Conservation (phyloP, 2,113 vertebrate species). For the Salvelinus alpinus region DNA sequence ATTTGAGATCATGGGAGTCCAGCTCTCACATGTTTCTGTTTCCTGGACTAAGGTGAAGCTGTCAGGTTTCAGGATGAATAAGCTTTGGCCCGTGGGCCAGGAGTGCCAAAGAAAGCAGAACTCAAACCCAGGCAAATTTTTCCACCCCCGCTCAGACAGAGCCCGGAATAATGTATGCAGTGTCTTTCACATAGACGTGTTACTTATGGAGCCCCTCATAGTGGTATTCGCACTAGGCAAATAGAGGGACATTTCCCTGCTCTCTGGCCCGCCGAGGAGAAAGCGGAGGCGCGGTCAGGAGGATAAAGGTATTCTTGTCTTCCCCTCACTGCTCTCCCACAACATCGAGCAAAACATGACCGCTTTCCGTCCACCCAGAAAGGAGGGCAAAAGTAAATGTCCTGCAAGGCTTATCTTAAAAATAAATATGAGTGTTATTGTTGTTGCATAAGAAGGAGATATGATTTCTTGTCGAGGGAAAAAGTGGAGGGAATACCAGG, state of each 20-base stretch:
- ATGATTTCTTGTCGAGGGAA: constrained; percentile 35
- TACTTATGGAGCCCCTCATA: constrained; percentile 45
- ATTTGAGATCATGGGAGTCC: constrained; percentile 27
- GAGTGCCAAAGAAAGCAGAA: constrained; percentile 74
- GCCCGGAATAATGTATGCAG: constrained; percentile 59
- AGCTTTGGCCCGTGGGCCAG: constrained; percentile 48
- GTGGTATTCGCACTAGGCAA: constrained; percentile 16
- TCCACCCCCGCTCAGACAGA: constrained; percentile 58
- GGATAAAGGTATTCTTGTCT: constrained; percentile 50
- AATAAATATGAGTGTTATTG: constrained; percentile 41
- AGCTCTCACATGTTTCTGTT: constrained; percentile 26
- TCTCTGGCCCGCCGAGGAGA: constrained; percentile 30
- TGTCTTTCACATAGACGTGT: constrained; percentile 57
- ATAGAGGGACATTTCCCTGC: constrained; percentile 54
- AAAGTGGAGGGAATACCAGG: constrained; percentile 21
- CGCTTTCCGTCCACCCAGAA: constrained; percentile 22
- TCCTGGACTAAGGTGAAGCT: constrained; percentile 65
- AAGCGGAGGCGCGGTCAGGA: constrained; percentile 28
- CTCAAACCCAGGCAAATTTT: constrained; percentile 59
- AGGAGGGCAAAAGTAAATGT: constrained; percentile 40
- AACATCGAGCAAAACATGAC: constrained; percentile 16
- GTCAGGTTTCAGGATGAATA: constrained; percentile 70
- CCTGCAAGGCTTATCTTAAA: constrained; percentile 31
- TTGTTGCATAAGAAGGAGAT: constrained; percentile 21
- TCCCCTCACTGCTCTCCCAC: constrained; percentile 24